A percentile compares a stretch with the other conserved stretches of the same genome.
Conservation (phyloP, 2,797 vertebrate species). For the Lerista edwardsae region DNA sequence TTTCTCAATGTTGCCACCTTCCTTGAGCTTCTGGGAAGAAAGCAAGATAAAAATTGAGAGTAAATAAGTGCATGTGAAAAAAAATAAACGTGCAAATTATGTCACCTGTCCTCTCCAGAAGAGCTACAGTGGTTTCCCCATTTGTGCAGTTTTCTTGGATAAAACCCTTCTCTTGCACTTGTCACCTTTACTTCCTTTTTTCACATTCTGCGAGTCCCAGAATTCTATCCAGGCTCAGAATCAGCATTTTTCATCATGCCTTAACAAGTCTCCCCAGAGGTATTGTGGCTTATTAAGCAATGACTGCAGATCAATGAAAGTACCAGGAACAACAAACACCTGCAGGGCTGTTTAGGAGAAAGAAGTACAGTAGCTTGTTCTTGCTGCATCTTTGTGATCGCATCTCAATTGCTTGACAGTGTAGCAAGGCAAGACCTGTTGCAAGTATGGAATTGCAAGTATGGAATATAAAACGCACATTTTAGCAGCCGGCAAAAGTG, state of each 20-base stretch:
- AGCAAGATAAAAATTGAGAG: neutral
- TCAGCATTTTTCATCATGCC: neutral
- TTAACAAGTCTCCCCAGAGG: neutral
- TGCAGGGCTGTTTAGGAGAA: neutral
- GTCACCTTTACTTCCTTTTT: neutral
- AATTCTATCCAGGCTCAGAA: neutral
- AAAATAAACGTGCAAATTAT: neutral
- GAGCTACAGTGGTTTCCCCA: neutral
- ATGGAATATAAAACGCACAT: neutral
- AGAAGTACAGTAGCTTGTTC: neutral
- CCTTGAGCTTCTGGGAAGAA: neutral
- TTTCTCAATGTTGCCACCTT: neutral
- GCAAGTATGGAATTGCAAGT: neutral
- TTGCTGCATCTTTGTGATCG: neutral
- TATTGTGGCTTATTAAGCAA: slow-evolving; percentile 11
- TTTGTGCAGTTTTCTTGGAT: neutral
- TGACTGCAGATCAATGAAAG: neutral
- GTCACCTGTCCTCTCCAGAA: neutral
- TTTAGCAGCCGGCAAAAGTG: neutral
- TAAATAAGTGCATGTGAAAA: neutral
- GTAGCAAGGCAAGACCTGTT: neutral
- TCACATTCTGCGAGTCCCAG: neutral
- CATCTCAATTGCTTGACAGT: neutral
- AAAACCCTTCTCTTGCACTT: neutral
- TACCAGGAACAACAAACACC: neutral